Conservation (phyloP, 2,113 vertebrate species). For the Perccottus glenii region DNA sequence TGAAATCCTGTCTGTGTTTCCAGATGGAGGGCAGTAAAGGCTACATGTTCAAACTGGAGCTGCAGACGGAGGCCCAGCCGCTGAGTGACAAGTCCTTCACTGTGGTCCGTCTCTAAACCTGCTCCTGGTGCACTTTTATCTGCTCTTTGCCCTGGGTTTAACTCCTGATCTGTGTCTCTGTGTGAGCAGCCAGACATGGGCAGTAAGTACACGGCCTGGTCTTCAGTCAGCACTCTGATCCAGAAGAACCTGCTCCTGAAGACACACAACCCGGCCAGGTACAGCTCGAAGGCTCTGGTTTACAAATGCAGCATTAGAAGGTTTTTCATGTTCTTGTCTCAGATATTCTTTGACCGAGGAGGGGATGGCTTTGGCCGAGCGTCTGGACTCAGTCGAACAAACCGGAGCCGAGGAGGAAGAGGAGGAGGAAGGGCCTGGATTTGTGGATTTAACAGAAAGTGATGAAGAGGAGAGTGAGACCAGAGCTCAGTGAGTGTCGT, state of each 20-base stretch:
- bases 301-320: background rate
- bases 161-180: background rate
- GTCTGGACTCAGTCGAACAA: slow-evolving; percentile 59
- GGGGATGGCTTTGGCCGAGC: slow-evolving; percentile 80
- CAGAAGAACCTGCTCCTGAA: slow-evolving; percentile 85
- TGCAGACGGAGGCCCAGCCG: slow-evolving; percentile 80
- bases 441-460: background rate
- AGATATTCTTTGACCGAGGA: slow-evolving; percentile 85
- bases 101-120: slow-evolving; percentile 56
- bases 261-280: slow-evolving; percentile 86
- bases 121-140: fast-evolving
- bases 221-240: slow-evolving; percentile 85
- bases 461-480: slow-evolving; percentile 11
- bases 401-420: background rate
- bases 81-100: slow-evolving; percentile 83
- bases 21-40: slow-evolving; percentile 77
- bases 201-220: slow-evolving; percentile 85
- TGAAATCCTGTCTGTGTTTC: fast-evolving
- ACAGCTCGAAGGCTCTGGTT: background rate
- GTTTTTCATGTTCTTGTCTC: background rate
- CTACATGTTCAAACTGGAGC: slow-evolving; percentile 85
- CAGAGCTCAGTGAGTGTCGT: slow-evolving; percentile 21
- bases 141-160: fast-evolving
- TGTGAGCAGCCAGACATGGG: slow-evolving; percentile 77
- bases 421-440: background rate